Conservation (phyloP, 2,113 vertebrate genomes). For the Gallinago media region DNA sequence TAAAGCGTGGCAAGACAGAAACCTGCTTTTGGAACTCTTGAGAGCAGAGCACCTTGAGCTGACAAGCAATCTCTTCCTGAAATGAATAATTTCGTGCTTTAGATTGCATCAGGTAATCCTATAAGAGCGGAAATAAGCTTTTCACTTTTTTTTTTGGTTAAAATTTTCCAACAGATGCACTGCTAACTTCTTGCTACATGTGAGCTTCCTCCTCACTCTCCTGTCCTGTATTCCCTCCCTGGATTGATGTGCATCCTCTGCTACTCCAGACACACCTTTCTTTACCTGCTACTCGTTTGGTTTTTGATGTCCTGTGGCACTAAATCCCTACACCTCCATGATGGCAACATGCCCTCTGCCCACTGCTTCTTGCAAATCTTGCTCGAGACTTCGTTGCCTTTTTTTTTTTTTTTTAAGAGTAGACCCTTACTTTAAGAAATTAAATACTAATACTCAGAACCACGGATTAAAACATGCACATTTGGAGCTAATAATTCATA, state of each 20-base stretch:
- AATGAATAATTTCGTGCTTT: not conserved
- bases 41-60: not conserved
- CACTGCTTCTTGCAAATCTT: not conserved
- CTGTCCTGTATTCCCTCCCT: not conserved
- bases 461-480: not conserved
- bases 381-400: not conserved
- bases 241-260: not conserved
- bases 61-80: not conserved
- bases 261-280: not conserved
- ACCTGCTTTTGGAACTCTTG: not conserved
- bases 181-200: not conserved
- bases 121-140: not conserved
- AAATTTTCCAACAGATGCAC: not conserved
- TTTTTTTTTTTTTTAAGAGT: not conserved
- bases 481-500: not conserved
- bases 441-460: not conserved
- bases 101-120: not conserved
- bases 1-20: not conserved
- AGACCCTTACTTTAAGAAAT: not conserved
- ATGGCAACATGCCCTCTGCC: not conserved
- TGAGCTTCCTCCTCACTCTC: not conserved
- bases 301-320: not conserved
- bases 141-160: not conserved
- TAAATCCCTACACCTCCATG: not conserved
- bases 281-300: accelerated